These are phyloP conservation scores for Sinella curviseta DNA, from an alignment of 1,140 invertebrate genomes.

Conservation along the genomic window DNA sequence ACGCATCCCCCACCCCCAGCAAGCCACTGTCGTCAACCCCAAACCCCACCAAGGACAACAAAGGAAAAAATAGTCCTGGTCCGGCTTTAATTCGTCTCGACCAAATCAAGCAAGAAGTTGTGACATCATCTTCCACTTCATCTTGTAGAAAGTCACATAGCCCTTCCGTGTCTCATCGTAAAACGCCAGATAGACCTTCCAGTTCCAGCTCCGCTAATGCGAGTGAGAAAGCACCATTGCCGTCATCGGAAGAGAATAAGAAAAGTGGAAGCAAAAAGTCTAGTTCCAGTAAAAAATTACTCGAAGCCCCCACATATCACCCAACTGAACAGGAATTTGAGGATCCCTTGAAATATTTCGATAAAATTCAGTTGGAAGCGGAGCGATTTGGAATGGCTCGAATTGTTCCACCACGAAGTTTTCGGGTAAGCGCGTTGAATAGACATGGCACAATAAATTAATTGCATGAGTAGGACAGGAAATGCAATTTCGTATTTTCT, in stretches of 20 bases:
- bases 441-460: too few species aligned
- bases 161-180: neutral
- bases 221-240: neutral
- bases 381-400: slow-evolving; percentile 84
- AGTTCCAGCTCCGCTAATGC: neutral
- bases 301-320: slow-evolving; percentile 77
- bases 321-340: slow-evolving; percentile 83
- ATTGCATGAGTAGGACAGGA: too few species aligned
- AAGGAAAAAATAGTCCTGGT: neutral
- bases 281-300: neutral
- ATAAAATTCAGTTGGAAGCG: slow-evolving; percentile 75
- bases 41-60: neutral
- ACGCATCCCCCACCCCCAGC: neutral
- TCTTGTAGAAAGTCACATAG: neutral
- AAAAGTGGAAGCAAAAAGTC: neutral
- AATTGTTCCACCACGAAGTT: slow-evolving; percentile 81
- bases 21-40: neutral
- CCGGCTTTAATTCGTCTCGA: neutral
- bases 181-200: neutral
- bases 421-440: slow-evolving; percentile 68
- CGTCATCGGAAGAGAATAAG: neutral
- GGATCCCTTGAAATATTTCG: slow-evolving; percentile 87
- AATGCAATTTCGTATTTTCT: slow-evolving; percentile 18
- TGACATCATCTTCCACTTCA: neutral
- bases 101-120: slow-evolving; percentile 4